Evolutionary conservation across 1,140 invertebrate species (phyloP), one percentile per base, ranked within the genome.

Genomic region (Homarus americanus): DNA sequence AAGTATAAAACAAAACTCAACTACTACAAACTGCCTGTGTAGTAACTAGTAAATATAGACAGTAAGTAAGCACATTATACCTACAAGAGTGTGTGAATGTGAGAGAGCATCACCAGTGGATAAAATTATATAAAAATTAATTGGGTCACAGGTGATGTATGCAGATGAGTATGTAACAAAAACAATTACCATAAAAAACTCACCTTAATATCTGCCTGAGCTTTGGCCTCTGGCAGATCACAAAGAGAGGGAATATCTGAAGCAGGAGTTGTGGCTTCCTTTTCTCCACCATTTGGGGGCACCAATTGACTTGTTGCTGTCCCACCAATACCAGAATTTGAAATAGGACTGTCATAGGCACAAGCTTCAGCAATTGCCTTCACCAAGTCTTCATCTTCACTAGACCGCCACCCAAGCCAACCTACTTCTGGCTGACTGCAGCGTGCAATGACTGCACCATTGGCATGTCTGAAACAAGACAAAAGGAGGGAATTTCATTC

Each of bases 371-470:
- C 96, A 89, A 98, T 96, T 17, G 97, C 97, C 93, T 97, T 97
- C 7, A 99, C 93, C 32, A 99, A 94, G 84, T 97, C 96, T 94
- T 99, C 98, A 94, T 99, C 98, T 92, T 98, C 96, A 63, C 95
- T 94, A 90, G 97, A 98, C 63, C 98, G 95, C 98, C 98, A 99
- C 75, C 97, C 97, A 7, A 99, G 95, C 97, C 97, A 98, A 66
- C 98, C 98, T 28, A 98, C 97, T 94, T 98, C 97, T 0, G 98
- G 98, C 94, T 99, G 98, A 94, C 97, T 98, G 93, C 97, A 98
- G 20, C 98, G 96, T 1, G 98, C 97, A 93, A 99, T 96, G 44
- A 99, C 97, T 38, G 98, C 98, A 58, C 98, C 98, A 94, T 98
- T 98, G 40, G 92, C 95, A 78, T 92, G 91, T 82, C 91, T 91